Evolutionary conservation across 2,888 invertebrate genomes (phyloP), one percentile per base, ranked within the genome.

Genomic region (Catocala nupta): DNA sequence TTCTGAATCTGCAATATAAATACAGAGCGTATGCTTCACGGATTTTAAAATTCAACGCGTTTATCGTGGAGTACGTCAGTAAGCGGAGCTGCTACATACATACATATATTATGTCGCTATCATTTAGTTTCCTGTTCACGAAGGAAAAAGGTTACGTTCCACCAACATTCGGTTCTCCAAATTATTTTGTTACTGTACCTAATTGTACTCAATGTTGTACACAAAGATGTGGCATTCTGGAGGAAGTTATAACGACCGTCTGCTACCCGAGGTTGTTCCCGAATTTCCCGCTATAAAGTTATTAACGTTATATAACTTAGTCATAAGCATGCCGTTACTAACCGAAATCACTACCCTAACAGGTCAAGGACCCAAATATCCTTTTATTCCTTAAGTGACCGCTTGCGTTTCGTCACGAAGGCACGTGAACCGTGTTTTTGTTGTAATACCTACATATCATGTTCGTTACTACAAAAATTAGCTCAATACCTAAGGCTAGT

Each of bases 391-490:
- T 58, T 52, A 33, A 65, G 47, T 55, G 55, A 59, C 62, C 58
- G 65, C 59, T 55, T 63, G 59, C 25, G n/a, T 60, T 64, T 55
- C 9, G 62, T 63, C 75, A 75, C 65, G 57, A 75, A 68, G 55
- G 60, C 65, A 57, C 55, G 55, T 65, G 59, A 68, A 48, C 55
- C 55, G 58, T 50, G 39, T 50, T 52, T 63, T 49, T 54, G 42
- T 58, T 66, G 33, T 65, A 61, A 61, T 58, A 62, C 25, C 4
- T 25, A 25, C 50, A 49, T 73, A 61, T 70, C 77, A 66, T 65
- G 63, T 59, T 64, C 62, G 63, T 69, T 65, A 65, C 57, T 75
- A 64, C 48, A 63, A 71, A 69, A 71, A 74, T 39, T 64, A 52
- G 55, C 61, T 61, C 63, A 66, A 58, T 77, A 66, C 57, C 58